Evolutionary conservation across 2,888 invertebrate genomes (phyloP), one percentile per base, ranked within the genome.

Genomic region (Micoletzkya japonica): DNA sequence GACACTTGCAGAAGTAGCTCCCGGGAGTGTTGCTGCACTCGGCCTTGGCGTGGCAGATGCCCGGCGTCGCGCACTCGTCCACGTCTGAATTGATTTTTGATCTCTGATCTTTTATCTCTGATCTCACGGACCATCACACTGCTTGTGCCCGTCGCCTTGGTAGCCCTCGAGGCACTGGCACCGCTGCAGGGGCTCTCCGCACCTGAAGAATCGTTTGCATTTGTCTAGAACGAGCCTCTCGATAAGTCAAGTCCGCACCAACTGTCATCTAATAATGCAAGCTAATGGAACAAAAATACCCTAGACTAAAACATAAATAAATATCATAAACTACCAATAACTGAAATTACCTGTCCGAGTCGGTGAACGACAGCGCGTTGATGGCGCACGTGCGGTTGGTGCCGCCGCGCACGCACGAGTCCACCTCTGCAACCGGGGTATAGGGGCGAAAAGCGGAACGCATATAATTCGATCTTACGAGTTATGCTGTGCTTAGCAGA

Each of bases 81-180:
- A 84, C 71, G 61, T 84, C 83, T 80, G 70, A 7, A 75, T 61
- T 68, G n/a, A n/a, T n/a, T n/a, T 3, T 32, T 3, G 2, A 34
- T 32, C 2, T 3, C 6, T 28, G 7, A 28, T 28, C n/a, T 58
- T 59, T 0, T n/a, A 14, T 32, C 7, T 59, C 24, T 17, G 24
- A n/a, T 10, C 4, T 4, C 4, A 6, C 61, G 39, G 36, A 84
- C 82, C 84, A 57, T 74, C 68, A 70, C 85, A 85, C 52, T 78
- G 74, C 20, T 66, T 74, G 57, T 77, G 72, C 2, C 85, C 83
- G 70, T 85, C 81, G 49, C 85, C 85, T 30, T 74, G 72, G 77
- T 80, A 85, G 10, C 85, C 85, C 39, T 77, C 75, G 50, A 85
- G 72, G 66, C 85, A 85, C 50, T 82, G 82, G 73, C 85, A 85